A percentile compares a stretch with the other conserved stretches of the same genome.
These are phyloP conservation scores for Aurelia aurita DNA, from an alignment of 30 jellyfish, hydroid and myxozoan genomes.

Conservation along the genomic window DNA sequence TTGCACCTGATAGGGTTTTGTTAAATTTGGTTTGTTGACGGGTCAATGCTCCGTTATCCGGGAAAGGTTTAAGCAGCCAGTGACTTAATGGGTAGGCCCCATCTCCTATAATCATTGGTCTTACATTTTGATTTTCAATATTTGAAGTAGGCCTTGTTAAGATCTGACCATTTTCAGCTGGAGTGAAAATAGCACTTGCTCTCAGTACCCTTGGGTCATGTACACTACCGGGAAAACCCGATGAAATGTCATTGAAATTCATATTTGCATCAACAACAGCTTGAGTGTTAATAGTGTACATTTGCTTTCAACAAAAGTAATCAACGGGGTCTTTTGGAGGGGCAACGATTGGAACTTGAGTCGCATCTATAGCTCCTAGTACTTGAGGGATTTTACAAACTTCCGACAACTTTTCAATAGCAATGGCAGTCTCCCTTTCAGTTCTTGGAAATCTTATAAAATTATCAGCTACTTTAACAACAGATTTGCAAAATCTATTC, in stretches of 20 bases:
- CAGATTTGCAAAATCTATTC: too few species aligned
- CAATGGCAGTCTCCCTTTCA: constrained; percentile 57
- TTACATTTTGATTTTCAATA: too few species aligned
- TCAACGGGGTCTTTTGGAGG: constrained; percentile 44
- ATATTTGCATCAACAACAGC: too few species aligned
- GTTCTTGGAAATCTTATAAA: constrained; percentile 41
- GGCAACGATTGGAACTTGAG: constrained; percentile 45
- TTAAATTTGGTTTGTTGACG: too few species aligned
- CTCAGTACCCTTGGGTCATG: constrained; percentile 72
- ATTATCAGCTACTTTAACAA: too few species aligned
- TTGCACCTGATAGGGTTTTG: too few species aligned
- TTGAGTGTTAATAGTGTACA: too few species aligned
- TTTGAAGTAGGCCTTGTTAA: too few species aligned
- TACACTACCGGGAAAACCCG: constrained; percentile 74
- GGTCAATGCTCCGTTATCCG: constrained; percentile 27
- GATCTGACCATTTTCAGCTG: constrained; percentile 44
- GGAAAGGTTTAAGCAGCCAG: constrained; percentile 58
- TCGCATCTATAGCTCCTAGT: constrained; percentile 69
- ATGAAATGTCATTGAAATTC: too few species aligned
- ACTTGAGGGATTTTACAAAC: constrained; percentile 61
- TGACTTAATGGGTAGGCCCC: constrained; percentile 52
- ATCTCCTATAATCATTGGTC: too few species aligned
- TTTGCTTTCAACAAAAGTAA: constrained; percentile 57
- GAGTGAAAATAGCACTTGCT: background rate
- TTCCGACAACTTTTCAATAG: constrained; percentile 23